These are phyloP conservation scores for Ascidia mentula DNA, from an alignment of 23 tunicate species.

Conservation along the genomic window DNA sequence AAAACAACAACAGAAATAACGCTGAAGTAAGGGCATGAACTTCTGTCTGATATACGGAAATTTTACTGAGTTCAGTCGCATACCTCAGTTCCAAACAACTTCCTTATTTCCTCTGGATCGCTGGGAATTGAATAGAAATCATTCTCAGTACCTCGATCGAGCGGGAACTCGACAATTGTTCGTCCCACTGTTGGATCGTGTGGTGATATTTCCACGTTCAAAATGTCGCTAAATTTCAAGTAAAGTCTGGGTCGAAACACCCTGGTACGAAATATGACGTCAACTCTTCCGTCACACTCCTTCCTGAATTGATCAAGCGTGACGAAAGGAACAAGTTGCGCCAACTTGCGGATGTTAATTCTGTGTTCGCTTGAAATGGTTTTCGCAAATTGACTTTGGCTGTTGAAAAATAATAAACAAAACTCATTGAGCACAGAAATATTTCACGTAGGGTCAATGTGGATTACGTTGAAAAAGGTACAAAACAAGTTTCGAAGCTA, in stretches of 20 bases:
- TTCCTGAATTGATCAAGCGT: conserved; percentile 1
- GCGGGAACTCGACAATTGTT: background rate
- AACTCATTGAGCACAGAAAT: too few species aligned
- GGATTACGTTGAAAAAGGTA: too few species aligned
- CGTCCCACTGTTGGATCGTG: background rate
- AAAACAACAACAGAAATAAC: background rate
- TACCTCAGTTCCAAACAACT: background rate
- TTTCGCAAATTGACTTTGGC: background rate
- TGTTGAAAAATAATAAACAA: too few species aligned
- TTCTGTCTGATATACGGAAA: background rate
- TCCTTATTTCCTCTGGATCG: background rate
- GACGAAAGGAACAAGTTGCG: conserved; percentile 3
- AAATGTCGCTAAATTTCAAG: background rate
- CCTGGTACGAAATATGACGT: conserved; percentile 1
- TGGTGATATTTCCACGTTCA: background rate
- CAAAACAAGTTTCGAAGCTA: too few species aligned
- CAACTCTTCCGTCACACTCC: background rate
- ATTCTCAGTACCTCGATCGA: background rate
- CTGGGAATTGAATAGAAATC: background rate
- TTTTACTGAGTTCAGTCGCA: background rate
- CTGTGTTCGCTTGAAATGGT: background rate
- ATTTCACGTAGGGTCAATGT: too few species aligned
- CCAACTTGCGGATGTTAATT: background rate
- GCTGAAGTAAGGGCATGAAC: too few species aligned
- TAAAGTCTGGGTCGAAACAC: background rate